phyloP scores from a whole-genome alignment of 2,888 invertebrate genomes.

The Amblyteles armatorius region DNA sequence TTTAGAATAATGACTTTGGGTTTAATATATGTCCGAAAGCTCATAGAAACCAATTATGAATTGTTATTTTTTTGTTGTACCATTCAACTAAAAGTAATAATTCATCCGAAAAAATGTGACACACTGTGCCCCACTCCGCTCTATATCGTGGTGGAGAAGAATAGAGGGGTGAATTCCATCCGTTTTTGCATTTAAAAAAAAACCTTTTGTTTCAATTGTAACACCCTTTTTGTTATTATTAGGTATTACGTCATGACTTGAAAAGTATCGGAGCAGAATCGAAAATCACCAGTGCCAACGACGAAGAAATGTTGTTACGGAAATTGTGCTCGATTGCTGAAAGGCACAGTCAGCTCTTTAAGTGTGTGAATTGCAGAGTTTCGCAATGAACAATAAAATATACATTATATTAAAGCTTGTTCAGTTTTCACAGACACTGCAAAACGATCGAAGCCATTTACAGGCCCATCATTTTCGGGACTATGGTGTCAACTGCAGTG shows the following conservation, averaged over 20 bases:
- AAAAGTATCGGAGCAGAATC: constrained; percentile 3
- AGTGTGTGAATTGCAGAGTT: neutral
- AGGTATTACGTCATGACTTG: constrained; percentile 29
- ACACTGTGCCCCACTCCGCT: too few species aligned
- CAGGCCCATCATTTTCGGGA: constrained; percentile 44
- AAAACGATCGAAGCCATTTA: constrained; percentile 35
- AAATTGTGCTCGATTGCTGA: constrained; percentile 25
- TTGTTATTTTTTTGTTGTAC: too few species aligned
- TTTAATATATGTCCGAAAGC: too few species aligned
- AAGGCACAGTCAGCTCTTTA: constrained; percentile 1
- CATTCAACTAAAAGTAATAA: too few species aligned
- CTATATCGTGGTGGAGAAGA: neutral
- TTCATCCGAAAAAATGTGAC: too few species aligned
- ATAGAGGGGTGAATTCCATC: neutral
- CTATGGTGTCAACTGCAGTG: constrained; percentile 30
- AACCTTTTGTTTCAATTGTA: too few species aligned
- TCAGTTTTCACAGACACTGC: constrained; percentile 28
- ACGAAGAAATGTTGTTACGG: constrained; percentile 15
- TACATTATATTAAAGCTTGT: neutral
- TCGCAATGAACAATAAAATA: neutral
- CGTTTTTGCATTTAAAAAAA: too few species aligned
- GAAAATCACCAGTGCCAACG: neutral
- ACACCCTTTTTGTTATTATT: neutral
- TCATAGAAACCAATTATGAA: too few species aligned
- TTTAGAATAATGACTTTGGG: too few species aligned